These are phyloP conservation scores for Drosophila infuscata DNA, from an alignment of 2,888 invertebrate genomes.

Conservation along the genomic window DNA sequence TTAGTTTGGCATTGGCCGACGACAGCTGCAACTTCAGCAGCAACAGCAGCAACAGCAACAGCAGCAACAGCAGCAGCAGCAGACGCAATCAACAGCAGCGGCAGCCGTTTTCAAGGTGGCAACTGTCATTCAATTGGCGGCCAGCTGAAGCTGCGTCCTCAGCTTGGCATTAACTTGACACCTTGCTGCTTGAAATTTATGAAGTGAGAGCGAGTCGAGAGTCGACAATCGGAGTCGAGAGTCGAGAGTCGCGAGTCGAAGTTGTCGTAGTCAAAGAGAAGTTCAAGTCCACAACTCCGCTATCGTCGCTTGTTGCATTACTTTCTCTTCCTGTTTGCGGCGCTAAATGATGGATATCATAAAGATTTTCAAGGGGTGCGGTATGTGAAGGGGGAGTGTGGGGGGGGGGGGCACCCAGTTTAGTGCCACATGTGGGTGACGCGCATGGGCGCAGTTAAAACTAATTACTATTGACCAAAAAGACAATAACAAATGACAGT, in stretches of 20 bases:
- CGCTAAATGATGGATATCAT: constrained; percentile 74
- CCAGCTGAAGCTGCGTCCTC: constrained; percentile 54
- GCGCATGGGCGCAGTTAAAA: constrained; percentile 36
- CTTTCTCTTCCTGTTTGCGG: constrained; percentile 78
- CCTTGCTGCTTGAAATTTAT: constrained; percentile 74
- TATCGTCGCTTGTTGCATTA: constrained; percentile 53
- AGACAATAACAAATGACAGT: constrained; percentile 70
- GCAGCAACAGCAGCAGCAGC: constrained; percentile 38
- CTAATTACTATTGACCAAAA: constrained; percentile 22
- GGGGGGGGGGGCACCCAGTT: background rate
- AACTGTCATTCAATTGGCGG: constrained; percentile 75
- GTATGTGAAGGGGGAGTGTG: no score
- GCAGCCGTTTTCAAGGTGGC: constrained; percentile 72
- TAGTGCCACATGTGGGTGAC: constrained; percentile 46
- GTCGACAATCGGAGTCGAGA: constrained; percentile 14
- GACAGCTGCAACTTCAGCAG: constrained; percentile 56
- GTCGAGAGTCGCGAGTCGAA: constrained; percentile 22
- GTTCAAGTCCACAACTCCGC: constrained; percentile 24
- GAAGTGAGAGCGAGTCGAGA: constrained; percentile 72
- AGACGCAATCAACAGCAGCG: constrained; percentile 14
- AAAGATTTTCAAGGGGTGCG: constrained; percentile 25
- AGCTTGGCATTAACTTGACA: constrained; percentile 77
- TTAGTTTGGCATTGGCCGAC: constrained; percentile 52
- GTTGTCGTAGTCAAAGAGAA: constrained; percentile 19
- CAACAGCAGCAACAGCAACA: no score